Evolutionary conservation across 1,140 invertebrate species (phyloP).

Genomic region (Drosophila nasuta): DNA sequence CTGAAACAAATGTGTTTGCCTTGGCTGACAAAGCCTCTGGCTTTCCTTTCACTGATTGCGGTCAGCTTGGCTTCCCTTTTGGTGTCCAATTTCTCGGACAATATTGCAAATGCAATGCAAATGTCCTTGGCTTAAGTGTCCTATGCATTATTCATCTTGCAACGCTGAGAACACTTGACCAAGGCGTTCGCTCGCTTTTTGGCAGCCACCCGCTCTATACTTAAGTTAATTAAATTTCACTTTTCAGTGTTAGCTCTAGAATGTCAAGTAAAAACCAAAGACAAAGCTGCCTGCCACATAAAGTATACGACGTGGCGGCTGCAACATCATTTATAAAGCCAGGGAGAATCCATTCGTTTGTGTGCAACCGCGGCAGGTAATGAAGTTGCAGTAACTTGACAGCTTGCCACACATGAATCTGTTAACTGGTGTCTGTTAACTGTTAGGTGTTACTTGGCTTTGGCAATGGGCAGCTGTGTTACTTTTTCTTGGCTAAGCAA

Average conservation of each 20-base stretch:
- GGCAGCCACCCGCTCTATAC: constrained; percentile 39
- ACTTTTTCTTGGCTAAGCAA: constrained; percentile 25
- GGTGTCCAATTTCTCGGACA: background rate
- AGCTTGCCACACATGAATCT: constrained; percentile 48
- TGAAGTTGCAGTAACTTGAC: constrained; percentile 41
- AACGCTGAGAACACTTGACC: background rate
- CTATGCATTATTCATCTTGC: constrained; percentile 49
- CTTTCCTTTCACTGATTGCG: constrained; percentile 15
- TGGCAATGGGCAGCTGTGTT: background rate
- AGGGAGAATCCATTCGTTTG: constrained; percentile 47
- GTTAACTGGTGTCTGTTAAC: constrained; percentile 12
- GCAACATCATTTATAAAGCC: constrained; percentile 64
- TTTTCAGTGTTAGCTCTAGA: constrained; percentile 43
- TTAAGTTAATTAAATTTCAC: constrained; percentile 78
- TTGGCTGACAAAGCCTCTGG: constrained; percentile 4
- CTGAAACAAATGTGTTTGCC: constrained; percentile 25
- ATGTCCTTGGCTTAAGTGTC: constrained; percentile 15
- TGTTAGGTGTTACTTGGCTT: constrained; percentile 35
- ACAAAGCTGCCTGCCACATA: constrained; percentile 43
- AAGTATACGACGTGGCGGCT: constrained; percentile 23
- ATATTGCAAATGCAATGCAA: constrained; percentile 35
- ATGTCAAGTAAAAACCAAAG: constrained; percentile 42
- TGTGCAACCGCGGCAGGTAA: constrained; percentile 66
- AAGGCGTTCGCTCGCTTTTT: constrained; percentile 21
- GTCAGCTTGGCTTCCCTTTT: constrained; percentile 7